Percentiles rank a stretch among this genome's conserved stretches.
These are phyloP conservation scores for Dysmachus trigonus DNA, from an alignment of 2,888 invertebrate genomes.

Conservation along the genomic window DNA sequence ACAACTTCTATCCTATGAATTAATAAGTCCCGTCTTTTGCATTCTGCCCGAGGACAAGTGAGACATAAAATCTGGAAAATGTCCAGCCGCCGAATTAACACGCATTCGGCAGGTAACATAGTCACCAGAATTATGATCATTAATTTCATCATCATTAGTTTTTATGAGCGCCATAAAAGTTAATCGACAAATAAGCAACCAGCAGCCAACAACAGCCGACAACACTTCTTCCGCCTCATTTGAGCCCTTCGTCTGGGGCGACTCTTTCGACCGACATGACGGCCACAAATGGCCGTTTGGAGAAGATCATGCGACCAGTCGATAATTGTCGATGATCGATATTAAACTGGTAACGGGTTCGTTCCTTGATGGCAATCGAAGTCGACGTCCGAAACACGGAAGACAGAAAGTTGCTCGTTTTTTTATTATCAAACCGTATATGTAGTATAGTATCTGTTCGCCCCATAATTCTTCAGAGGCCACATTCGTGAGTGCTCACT, in stretches of 20 bases:
- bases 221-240: background rate
- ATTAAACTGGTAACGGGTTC: background rate
- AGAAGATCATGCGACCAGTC: slow-evolving; percentile 11
- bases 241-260: background rate
- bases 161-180: slow-evolving; percentile 44
- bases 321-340: slow-evolving; percentile 21
- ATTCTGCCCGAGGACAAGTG: background rate
- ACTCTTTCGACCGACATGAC: background rate
- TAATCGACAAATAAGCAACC: slow-evolving; percentile 42
- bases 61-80: background rate
- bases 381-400: background rate
- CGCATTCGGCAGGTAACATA: background rate
- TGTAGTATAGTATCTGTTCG: no score
- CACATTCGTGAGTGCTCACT: slow-evolving; percentile 2
- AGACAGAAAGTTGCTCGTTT: background rate
- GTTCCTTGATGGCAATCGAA: background rate
- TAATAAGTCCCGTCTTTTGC: background rate
- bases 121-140: slow-evolving; percentile 12
- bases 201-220: background rate
- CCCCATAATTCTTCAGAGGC: background rate
- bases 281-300: background rate
- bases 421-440: background rate
- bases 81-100: background rate
- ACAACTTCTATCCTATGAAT: background rate
- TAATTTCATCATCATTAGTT: slow-evolving; percentile 45